Evolutionary conservation across 37 sponge, comb jelly and placozoan species (phyloP), one percentile per base, ranked within the genome.

Genomic region (Eunapius fragilis): DNA sequence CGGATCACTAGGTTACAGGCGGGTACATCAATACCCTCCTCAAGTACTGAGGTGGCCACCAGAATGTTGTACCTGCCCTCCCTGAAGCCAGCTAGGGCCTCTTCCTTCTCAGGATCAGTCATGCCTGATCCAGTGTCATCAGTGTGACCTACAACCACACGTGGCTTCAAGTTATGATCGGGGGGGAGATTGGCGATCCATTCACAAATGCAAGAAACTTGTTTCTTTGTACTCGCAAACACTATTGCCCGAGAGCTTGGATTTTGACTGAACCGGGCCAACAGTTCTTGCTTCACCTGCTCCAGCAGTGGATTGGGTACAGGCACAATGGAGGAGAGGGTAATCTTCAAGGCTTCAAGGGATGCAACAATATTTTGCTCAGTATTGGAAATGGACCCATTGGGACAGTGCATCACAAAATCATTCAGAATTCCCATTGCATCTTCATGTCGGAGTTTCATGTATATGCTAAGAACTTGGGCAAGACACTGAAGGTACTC

Each of bases 1-100:
- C 95, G 95, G 5, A 95, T 95, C 80, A 95, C 92, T 19, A 91
- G 69, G 50, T 95, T 89, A 50, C 95, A 95, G 22, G 70, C 92
- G 38, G 92, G 89, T 22, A 91, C 78, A 86, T 95, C 95, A 3
- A 95, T 17, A 1, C 95, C 95, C 74, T 95, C 92, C 71, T 91
- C 92, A 10, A 82, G 83, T 32, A 95, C 89, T 33, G 95, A 91
- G n/a, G 95, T 95, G n/a, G 90, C 82, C 25, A 88, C 87, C 0
- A 95, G 74, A 48, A 95, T 84, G 50, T 95, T 88, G 34, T 30
- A 89, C 37, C 77, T 77, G 10, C 92, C 92, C 6, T 47, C 36
- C 7, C 85, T 76, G 75, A 95, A 95, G 37, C 49, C n/a, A 30
- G 68, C 58, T 31, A 95, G 72, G 25, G 82, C 87, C 68, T 80